Evolutionary conservation across 2,888 invertebrate species (phyloP).

Genomic region (Netelia inedita): DNA sequence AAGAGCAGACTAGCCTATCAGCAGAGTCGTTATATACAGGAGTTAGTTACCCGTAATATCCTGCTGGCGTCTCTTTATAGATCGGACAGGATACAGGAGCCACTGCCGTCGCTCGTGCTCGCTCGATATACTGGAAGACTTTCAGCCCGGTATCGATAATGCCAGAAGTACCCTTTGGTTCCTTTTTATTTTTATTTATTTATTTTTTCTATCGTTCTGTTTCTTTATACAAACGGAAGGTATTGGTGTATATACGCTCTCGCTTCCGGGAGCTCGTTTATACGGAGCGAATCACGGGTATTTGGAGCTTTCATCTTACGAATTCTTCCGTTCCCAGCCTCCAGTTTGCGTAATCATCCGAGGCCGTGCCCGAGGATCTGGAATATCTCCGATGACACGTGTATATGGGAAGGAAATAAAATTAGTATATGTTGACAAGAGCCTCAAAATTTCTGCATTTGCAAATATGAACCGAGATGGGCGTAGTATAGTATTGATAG

Average conservation of each 20-base stretch:
- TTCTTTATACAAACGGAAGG: slow-evolving; percentile 48
- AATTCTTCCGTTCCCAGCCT: slow-evolving; percentile 22
- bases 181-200: background rate
- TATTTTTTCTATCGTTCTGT: background rate
- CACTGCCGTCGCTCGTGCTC: background rate
- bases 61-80: no score
- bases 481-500: no score
- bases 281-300: slow-evolving; percentile 36
- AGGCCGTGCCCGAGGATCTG: slow-evolving; percentile 42
- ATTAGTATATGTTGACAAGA: slow-evolving; percentile 24
- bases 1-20: slow-evolving; percentile 5
- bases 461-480: background rate
- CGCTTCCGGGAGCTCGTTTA: slow-evolving; percentile 60
- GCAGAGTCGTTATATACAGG: background rate
- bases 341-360: background rate
- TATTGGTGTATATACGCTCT: slow-evolving; percentile 59
- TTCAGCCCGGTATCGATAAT: background rate
- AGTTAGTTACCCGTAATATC: background rate
- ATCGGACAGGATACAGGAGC: background rate
- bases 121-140: background rate
- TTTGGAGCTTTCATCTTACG: slow-evolving; percentile 52
- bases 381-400: slow-evolving; percentile 58
- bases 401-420: slow-evolving; percentile 46
- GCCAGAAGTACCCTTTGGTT: background rate
- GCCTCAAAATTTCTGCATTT: background rate